A percentile compares a stretch with the other conserved stretches of the same genome.
Conservation (phyloP, 2,888 invertebrate species). For the Candidula unifasciata region DNA sequence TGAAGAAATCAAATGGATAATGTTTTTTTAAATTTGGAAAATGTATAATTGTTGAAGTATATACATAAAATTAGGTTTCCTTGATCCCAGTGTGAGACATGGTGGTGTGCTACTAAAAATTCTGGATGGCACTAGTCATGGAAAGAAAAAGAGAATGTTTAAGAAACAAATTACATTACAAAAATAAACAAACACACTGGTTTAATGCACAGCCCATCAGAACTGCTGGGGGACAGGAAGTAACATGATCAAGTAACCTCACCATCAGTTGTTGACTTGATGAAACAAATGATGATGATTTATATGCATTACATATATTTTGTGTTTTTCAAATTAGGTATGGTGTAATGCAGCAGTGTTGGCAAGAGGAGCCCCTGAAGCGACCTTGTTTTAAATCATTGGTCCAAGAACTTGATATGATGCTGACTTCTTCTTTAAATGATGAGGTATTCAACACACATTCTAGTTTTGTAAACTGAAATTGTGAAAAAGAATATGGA, state of each 20-base stretch:
- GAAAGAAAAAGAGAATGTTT: too few relatives aligned
- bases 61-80: too few relatives aligned
- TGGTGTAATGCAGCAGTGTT: slow-evolving; percentile 97
- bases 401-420: slow-evolving; percentile 92
- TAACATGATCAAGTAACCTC: neutral
- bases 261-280: neutral
- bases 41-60: too few relatives aligned
- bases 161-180: neutral
- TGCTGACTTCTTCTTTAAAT: slow-evolving; percentile 86
- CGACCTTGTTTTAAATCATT: slow-evolving; percentile 92
- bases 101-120: too few relatives aligned
- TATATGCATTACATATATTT: neutral
- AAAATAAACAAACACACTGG: neutral
- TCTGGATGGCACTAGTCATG: too few relatives aligned
- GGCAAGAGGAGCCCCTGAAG: slow-evolving; percentile 93
- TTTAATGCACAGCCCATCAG: neutral
- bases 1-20: too few relatives aligned
- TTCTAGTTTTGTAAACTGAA: too few relatives aligned
- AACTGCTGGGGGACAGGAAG: too few relatives aligned
- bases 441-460: slow-evolving; percentile 51
- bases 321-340: slow-evolving; percentile 79
- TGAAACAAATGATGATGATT: neutral
- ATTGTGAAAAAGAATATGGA: neutral
- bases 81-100: too few relatives aligned
- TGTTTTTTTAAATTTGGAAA: too few relatives aligned